Conservation (phyloP, 2,888 invertebrate genomes). For the Teinopalpus imperialis region DNA sequence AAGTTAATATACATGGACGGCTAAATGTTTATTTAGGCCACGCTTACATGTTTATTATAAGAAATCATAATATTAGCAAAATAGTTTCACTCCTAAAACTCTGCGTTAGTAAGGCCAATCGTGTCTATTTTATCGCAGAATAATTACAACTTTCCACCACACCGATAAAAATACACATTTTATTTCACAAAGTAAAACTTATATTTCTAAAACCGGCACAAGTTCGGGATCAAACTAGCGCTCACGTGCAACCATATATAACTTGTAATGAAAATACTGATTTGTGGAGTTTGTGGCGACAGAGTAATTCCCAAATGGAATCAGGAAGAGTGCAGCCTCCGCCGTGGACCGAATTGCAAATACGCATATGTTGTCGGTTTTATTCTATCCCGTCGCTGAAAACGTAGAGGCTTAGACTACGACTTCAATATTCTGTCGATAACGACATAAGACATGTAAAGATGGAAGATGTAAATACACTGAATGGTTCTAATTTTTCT, state of each 20-base stretch:
- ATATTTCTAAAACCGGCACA: neutral
- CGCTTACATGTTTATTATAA: too few relatives aligned
- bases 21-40: too few relatives aligned
- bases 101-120: too few relatives aligned
- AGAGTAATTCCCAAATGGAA: slow-evolving; percentile 79
- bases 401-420: slow-evolving; percentile 23
- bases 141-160: too few relatives aligned
- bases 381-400: slow-evolving; percentile 44
- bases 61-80: too few relatives aligned
- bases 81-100: too few relatives aligned
- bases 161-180: too few relatives aligned
- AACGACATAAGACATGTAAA: neutral
- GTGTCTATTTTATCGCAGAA: too few relatives aligned
- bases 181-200: too few relatives aligned
- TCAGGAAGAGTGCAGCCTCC: slow-evolving; percentile 73
- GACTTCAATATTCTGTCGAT: slow-evolving; percentile 1
- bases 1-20: too few relatives aligned
- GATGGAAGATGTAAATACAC: too few relatives aligned
- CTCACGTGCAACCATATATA: slow-evolving; percentile 26
- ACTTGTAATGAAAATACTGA: slow-evolving; percentile 71
- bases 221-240: slow-evolving; percentile 21
- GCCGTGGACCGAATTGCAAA: slow-evolving; percentile 73
- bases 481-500: too few relatives aligned
- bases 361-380: slow-evolving; percentile 70
- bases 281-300: slow-evolving; percentile 75